Evolutionary conservation across 2,797 vertebrate genomes (phyloP).

Genomic region (Tragopan temminckii): DNA sequence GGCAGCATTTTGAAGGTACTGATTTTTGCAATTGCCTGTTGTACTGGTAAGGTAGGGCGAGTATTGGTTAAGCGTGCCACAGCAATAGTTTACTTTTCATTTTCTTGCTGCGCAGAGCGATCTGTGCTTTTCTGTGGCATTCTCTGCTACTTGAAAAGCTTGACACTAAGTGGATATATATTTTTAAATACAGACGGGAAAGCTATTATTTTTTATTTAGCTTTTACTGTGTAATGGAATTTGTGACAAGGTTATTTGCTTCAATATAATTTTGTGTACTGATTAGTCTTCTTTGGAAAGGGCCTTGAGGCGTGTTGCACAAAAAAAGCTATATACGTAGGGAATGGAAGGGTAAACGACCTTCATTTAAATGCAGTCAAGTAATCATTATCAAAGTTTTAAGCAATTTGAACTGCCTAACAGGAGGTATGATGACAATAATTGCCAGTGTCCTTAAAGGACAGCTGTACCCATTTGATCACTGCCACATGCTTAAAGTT

Average conservation of each 20-base stretch:
- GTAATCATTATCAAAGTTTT: constrained; percentile 84
- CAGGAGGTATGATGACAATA: constrained; percentile 77
- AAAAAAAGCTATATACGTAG: constrained; percentile 70
- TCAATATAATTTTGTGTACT: constrained; percentile 83
- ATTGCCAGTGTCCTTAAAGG: constrained; percentile 79
- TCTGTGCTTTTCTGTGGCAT: constrained; percentile 53
- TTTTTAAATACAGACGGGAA: constrained; percentile 82
- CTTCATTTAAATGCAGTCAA: constrained; percentile 82
- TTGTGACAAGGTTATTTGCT: constrained; percentile 85
- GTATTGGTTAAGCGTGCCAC: neutral
- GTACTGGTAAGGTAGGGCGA: neutral
- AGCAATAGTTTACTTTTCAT: constrained; percentile 41
- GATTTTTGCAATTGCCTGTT: neutral
- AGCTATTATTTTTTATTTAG: constrained; percentile 86
- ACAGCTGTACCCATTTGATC: constrained; percentile 76
- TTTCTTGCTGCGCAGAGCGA: neutral
- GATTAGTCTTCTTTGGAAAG: constrained; percentile 83
- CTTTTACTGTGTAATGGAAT: constrained; percentile 84
- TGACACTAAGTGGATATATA: constrained; percentile 84
- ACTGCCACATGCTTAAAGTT: constrained; percentile 71
- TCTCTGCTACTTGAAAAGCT: constrained; percentile 75
- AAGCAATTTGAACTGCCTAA: constrained; percentile 81
- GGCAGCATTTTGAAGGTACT: neutral
- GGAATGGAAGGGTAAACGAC: constrained; percentile 76
- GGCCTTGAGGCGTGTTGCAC: constrained; percentile 74